A percentile compares a stretch with the other conserved stretches of the same genome.
Conservation (phyloP, 2,888 invertebrate genomes). For the Drosophila nr. medialis region DNA sequence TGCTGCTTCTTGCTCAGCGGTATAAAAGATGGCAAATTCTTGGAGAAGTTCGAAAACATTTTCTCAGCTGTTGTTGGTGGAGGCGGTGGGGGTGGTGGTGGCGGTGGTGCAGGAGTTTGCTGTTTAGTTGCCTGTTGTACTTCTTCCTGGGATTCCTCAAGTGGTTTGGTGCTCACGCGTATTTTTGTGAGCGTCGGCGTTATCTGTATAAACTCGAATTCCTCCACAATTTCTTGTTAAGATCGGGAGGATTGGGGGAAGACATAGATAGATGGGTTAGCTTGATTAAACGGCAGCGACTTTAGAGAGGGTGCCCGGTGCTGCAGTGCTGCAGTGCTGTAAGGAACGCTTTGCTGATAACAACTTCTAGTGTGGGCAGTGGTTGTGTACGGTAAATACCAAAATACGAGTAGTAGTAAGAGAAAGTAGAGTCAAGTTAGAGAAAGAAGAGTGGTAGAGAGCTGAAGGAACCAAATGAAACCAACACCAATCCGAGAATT, state of each 20-base stretch:
- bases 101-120: neutral
- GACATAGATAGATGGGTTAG: conserved; percentile 27
- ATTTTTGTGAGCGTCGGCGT: conserved; percentile 92
- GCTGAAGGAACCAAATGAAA: conserved; percentile 30
- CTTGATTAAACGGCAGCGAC: conserved; percentile 27
- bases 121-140: neutral
- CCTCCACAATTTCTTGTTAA: conserved; percentile 83
- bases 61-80: conserved; percentile 56
- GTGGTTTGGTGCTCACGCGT: conserved; percentile 88
- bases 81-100: conserved; percentile 18
- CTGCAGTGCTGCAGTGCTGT: conserved; percentile 41
- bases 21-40: conserved; percentile 87
- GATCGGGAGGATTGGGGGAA: conserved; percentile 14
- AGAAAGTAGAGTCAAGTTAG: conserved; percentile 23
- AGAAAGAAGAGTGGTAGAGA: conserved; percentile 11
- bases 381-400: conserved; percentile 49
- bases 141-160: conserved; percentile 74
- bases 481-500: conserved; percentile 64
- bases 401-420: conserved; percentile 19
- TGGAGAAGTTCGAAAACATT: conserved; percentile 87
- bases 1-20: conserved; percentile 85
- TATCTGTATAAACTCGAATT: conserved; percentile 93
- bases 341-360: conserved; percentile 41
- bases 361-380: conserved; percentile 65
- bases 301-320: conserved; percentile 60